Evolutionary conservation across 2,113 vertebrate species (phyloP), one percentile per base, ranked within the genome.

Genomic region (Amazona vittata): DNA sequence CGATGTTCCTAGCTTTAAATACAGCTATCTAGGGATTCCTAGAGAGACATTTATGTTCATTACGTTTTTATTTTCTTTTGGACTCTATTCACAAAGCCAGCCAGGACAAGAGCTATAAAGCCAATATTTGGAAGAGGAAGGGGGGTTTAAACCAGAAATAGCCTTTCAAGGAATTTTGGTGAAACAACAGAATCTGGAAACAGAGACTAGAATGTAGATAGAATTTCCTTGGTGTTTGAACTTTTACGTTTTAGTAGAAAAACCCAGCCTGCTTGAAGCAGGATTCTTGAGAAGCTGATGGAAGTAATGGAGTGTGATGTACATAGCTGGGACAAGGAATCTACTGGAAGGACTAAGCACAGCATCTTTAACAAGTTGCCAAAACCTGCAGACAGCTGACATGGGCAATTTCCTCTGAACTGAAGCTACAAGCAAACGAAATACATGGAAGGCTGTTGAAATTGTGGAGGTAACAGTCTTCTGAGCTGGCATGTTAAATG

Each of bases 1-100:
- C 62, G 91, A 85, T 95, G 70, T 96, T 96, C 78, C 75, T 74
- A 95, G 78, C 53, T 93, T 94, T 90, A 94, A 95, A 94, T 93
- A 95, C 71, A 77, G 74, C 96, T 94, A 83, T 95, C 94, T 78
- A 76, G 87, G 70, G 93, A 96, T 90, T 94, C 49, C 25, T 22
- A 85, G 74, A 53, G 44, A 91, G 46, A 90, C 71, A 87, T 86
- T 83, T 77, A 62, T 55, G 95, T 96, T 93, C 93, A 93, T 91
- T 91, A 90, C 83, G 15, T 69, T 96, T 96, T 96, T 82, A 65
- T 95, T 95, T 96, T 82, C 70, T 95, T 96, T 94, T 94, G 91
- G 92, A 93, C 67, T 37, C 57, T 73, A 73, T 90, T 90, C 75
- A 83, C 25, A 62, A 84, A 93, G 41, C 65, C 65, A 71, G 46